Evolutionary conservation across 2,888 invertebrate genomes (phyloP), one percentile per base, ranked within the genome.

Genomic region (Rosalia funebris): DNA sequence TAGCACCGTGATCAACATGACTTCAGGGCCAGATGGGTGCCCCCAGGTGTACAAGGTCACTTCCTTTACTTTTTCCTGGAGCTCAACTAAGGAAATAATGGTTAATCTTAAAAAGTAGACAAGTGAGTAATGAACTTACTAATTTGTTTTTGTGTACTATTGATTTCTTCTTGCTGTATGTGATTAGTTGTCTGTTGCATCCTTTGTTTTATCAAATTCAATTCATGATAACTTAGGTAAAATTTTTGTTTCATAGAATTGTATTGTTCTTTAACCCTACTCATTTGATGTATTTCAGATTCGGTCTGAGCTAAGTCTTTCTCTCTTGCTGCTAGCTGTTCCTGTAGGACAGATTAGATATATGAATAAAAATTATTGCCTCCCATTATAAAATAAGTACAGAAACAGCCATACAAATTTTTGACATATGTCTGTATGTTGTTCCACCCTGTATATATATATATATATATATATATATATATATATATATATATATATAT

Each of bases 151-250:
- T 84, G 81, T 20, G 90, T 78, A 16, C 82, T 76, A 65, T 84
- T 82, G 7, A 94, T 88, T 82, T 96, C 96, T 54, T 88, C 86
- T 77, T 92, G 87, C 66, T 90, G 86, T 76, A 91, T 91, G 78
- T 93, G 91, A 78, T 92, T 91, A 15, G 88, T 84, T 0, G 92
- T 92, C 76, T 90, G 89, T 57, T 92, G 89, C 53, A 95, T 81
- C 46, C 91, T 86, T 58, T 87, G 86, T 61, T 85, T 84, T 44
- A 92, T 83, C 69, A 91, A 84, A 58, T 85, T 84, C 53, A 92
- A 79, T 80, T 95, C 93, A 48, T 91, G 89, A 11, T 82, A 83
- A 67, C 87, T 86, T 69, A 92, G 76, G 57, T 93, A 92, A 20
- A 84, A 81, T 69, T 84, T 82, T 62, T 86, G 83, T 69, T 87